Evolutionary conservation across 2,888 invertebrate species (phyloP).

Genomic region (Papilio elwesi): DNA sequence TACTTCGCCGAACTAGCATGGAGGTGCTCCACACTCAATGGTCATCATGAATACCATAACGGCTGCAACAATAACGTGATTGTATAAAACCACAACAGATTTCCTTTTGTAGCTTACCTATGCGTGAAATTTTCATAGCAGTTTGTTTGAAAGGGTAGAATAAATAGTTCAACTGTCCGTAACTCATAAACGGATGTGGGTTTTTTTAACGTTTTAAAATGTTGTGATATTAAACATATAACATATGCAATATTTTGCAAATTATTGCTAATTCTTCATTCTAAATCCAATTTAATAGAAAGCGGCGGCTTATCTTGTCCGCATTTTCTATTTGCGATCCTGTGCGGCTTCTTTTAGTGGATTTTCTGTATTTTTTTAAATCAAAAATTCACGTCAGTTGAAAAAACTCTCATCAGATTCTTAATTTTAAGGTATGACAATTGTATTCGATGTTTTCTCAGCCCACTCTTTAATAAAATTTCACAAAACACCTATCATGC

Average conservation of each 20-base stretch:
- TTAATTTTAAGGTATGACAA: too few species aligned
- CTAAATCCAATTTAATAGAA: too few species aligned
- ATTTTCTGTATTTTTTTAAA: too few species aligned
- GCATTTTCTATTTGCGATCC: too few species aligned
- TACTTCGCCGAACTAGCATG: conserved; percentile 28
- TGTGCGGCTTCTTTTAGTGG: too few species aligned
- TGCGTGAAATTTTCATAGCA: conserved; percentile 40
- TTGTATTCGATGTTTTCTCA: too few species aligned
- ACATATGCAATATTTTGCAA: not conserved
- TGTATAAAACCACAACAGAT: conserved; percentile 40
- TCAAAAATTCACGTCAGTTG: too few species aligned
- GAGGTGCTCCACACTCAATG: conserved; percentile 26
- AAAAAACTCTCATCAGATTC: too few species aligned
- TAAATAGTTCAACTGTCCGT: not conserved
- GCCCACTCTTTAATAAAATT: too few species aligned
- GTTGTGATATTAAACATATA: not conserved
- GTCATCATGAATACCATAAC: conserved; percentile 37
- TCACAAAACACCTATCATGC: too few species aligned
- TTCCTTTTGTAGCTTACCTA: conserved; percentile 39
- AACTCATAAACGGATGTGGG: conserved; percentile 24
- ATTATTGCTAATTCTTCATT: too few species aligned
- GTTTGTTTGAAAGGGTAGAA: conserved; percentile 15
- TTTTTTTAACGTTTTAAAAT: conserved; percentile 25
- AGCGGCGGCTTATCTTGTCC: too few species aligned
- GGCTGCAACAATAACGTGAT: conserved; percentile 37